Evolutionary conservation across 2,113 vertebrate genomes (phyloP).

Genomic region (Bubo blakistoni): DNA sequence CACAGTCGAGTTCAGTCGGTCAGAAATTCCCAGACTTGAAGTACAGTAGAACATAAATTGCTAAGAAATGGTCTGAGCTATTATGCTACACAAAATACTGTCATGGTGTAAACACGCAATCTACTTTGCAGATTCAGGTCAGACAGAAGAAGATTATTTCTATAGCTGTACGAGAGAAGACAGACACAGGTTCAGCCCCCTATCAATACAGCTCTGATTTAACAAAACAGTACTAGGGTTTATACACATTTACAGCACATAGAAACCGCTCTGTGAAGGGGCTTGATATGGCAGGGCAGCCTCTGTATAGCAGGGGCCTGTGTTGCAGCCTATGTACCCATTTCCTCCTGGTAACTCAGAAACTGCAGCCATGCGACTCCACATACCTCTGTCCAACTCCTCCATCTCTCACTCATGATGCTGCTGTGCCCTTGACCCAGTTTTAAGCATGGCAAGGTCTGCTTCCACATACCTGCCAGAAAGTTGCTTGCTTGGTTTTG

Average conservation of each 20-base stretch:
- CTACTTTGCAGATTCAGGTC: not conserved
- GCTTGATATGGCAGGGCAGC: accelerated
- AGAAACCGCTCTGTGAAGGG: not conserved
- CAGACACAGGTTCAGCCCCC: not conserved
- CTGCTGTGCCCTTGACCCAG: not conserved
- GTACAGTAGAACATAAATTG: not conserved
- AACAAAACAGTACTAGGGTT: not conserved
- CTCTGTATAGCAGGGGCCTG: not conserved
- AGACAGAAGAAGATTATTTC: not conserved
- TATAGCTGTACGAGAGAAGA: not conserved
- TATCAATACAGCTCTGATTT: not conserved
- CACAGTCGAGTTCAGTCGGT: not conserved
- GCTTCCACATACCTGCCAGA: not conserved
- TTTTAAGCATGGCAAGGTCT: not conserved
- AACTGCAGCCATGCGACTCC: not conserved
- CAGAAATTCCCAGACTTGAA: not conserved
- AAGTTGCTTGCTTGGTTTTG: not conserved
- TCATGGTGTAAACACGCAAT: accelerated
- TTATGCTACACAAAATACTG: not conserved
- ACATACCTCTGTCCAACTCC: not conserved
- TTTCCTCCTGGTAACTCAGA: not conserved
- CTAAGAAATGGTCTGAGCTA: not conserved
- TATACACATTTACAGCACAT: not conserved
- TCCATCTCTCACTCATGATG: not conserved
- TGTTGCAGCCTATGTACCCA: not conserved